These are phyloP conservation scores for Achroia grisella DNA, from an alignment of 1,140 invertebrate genomes.

Conservation along the genomic window DNA sequence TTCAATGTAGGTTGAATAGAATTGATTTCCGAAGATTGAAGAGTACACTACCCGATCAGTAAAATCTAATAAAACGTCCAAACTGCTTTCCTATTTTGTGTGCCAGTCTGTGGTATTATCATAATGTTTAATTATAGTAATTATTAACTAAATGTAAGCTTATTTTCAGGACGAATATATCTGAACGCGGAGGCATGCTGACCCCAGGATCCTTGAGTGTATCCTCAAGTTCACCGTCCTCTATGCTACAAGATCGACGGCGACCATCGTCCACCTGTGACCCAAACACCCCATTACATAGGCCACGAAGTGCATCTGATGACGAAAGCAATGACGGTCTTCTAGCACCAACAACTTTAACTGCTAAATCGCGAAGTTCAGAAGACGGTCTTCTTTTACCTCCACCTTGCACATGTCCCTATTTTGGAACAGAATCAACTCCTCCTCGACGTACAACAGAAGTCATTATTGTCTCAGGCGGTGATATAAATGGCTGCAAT, in stretches of 20 bases:
- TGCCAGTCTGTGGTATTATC: neutral
- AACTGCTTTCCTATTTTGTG: too few species aligned
- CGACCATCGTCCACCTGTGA: slow-evolving; percentile 48
- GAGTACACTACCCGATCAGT: too few species aligned
- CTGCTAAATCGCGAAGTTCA: slow-evolving; percentile 56
- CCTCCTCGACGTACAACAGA: slow-evolving; percentile 58
- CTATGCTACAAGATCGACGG: slow-evolving; percentile 54
- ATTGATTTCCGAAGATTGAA: too few species aligned
- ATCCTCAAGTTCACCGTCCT: slow-evolving; percentile 60
- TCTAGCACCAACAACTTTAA: slow-evolving; percentile 45
- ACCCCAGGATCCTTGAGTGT: slow-evolving; percentile 61
- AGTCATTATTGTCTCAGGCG: slow-evolving; percentile 60
- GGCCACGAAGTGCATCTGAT: slow-evolving; percentile 60
- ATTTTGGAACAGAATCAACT: slow-evolving; percentile 79
- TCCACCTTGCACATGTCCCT: slow-evolving; percentile 84
- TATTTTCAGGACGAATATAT: slow-evolving; percentile 49
- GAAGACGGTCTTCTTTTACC: slow-evolving; percentile 75
- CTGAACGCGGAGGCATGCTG: slow-evolving; percentile 53
- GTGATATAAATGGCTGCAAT: slow-evolving; percentile 56
- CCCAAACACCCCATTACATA: slow-evolving; percentile 37
- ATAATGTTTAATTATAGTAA: neutral
- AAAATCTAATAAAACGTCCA: too few species aligned
- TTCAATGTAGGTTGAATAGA: too few species aligned
- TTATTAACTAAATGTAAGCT: slow-evolving; percentile 1
- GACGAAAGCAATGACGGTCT: slow-evolving; percentile 60